Percentiles rank a stretch among this genome's conserved stretches.
Evolutionary conservation across 92 coral and sea anemone species (phyloP).

Genomic region (Porites evermanni): DNA sequence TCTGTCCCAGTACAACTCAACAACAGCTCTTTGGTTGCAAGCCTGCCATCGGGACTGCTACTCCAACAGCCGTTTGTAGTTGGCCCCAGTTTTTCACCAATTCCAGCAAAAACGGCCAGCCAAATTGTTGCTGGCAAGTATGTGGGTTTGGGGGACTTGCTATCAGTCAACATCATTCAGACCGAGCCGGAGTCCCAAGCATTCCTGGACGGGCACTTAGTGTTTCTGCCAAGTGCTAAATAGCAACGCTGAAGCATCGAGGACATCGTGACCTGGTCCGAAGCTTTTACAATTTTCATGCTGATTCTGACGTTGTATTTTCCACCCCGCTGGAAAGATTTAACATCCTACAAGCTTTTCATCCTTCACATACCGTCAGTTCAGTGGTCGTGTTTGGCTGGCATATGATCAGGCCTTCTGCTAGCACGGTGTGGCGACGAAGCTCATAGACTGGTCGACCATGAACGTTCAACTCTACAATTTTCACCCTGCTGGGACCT

Average conservation of each 20-base stretch:
- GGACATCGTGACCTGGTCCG: too few species aligned
- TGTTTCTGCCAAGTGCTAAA: background rate
- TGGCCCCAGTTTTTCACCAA: background rate
- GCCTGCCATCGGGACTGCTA: background rate
- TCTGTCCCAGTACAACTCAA: conserved; percentile 8
- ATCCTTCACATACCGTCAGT: too few species aligned
- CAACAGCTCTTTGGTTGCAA: conserved; percentile 1
- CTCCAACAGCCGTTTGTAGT: too few species aligned
- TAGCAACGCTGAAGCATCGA: too few species aligned
- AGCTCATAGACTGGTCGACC: conserved; percentile 43
- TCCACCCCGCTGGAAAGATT: too few species aligned
- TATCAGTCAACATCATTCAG: too few species aligned
- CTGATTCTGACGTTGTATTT: too few species aligned
- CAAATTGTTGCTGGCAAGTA: conserved; percentile 43
- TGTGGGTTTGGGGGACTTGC: background rate
- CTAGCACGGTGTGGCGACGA: conserved; percentile 53
- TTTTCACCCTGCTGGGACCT: conserved; percentile 50
- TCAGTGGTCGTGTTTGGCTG: background rate
- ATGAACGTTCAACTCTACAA: conserved; percentile 48
- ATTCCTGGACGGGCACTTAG: background rate
- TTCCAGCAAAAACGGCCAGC: conserved; percentile 24
- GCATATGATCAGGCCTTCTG: conserved; percentile 66
- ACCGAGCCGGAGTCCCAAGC: background rate
- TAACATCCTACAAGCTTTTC: too few species aligned
- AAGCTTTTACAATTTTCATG: too few species aligned